Base-by-base conservation (phyloP, 2,113 vertebrate genomes). In the Lepisosteus osseus region DNA sequence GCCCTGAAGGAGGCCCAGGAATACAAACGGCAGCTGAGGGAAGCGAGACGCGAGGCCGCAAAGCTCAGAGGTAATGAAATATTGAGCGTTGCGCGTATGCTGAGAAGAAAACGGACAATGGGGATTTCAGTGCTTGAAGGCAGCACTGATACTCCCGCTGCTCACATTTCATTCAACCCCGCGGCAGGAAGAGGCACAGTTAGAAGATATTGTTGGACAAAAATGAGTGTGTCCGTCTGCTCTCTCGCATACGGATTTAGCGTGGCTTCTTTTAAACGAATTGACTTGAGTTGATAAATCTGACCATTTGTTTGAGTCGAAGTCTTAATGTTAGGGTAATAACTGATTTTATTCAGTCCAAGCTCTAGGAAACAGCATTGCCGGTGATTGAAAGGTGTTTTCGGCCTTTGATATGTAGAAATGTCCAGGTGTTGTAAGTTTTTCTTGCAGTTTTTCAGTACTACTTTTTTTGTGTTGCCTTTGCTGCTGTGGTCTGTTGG, bases 41-140 rank as follows among this genome's bases (percentile, higher is more conserved):
- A 91, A 0, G 66, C 91, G 4, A 82, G 79, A 65, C 63, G 84
- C 0, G 88, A 95, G 85, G 65, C 83, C 55, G 73, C 72, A 47
- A 87, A 83, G 8, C 77, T 96, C 0, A 94, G 86, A 93, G 95
- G 95, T 96, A 82, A 82, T 79, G 47, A 40, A 43, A 41, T 14
- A 69, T 41, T 42, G 17, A 14, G 14, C 0, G 14, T n/a, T 62
- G 3, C n/a, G 42, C 57, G 17, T 7, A 70, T 13, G 8, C 3
- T 44, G 8, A 44, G 4, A 61, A 7, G n/a, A 43, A 15, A 51
- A 51, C 47, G 9, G 9, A 51, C 1, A 51, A 51, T 9, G 9
- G 5, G 9, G 5, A 15, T 70, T 12, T 70, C 57, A 9, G 3
- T 11, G 42, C 44, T 62, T 17, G 4, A 14, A 70, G 29, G 47